These are phyloP conservation scores for Xanthia togata DNA, from an alignment of 2,888 invertebrate genomes.

Conservation along the genomic window DNA sequence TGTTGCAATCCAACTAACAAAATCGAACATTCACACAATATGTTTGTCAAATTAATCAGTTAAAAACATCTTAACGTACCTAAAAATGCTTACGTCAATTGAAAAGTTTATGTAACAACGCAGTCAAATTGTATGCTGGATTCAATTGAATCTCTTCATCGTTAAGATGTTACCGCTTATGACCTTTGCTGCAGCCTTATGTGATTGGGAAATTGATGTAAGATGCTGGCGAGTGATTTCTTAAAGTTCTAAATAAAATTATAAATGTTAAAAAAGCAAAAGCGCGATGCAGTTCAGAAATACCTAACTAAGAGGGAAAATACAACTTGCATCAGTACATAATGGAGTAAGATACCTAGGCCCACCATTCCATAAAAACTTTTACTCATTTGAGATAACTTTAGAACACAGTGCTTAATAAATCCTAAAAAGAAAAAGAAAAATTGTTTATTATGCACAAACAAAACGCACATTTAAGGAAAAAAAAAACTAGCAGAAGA, in stretches of 20 bases:
- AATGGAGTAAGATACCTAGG: too few species aligned
- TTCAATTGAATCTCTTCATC: conserved; percentile 32
- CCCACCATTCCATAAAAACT: background rate
- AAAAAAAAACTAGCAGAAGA: too few species aligned
- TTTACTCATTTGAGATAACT: background rate
- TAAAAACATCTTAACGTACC: conserved; percentile 5
- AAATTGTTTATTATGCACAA: too few species aligned
- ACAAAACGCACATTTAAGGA: too few species aligned
- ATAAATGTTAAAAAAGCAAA: background rate
- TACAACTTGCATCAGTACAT: background rate
- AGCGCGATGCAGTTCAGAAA: background rate
- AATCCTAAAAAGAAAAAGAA: too few species aligned
- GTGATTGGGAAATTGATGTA: conserved; percentile 15
- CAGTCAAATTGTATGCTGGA: background rate
- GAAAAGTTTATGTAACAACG: conserved; percentile 7
- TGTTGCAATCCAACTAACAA: background rate
- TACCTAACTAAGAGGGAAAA: background rate
- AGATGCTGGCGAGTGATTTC: background rate
- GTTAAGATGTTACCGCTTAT: conserved; percentile 2
- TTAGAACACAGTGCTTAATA: too few species aligned
- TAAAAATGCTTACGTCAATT: background rate
- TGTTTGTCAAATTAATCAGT: conserved; percentile 19
- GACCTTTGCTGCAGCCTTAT: conserved; percentile 33
- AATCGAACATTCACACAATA: background rate
- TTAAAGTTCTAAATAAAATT: background rate